Evolutionary conservation across 2,113 vertebrate species (phyloP).

Genomic region (Taxidea taxus): DNA sequence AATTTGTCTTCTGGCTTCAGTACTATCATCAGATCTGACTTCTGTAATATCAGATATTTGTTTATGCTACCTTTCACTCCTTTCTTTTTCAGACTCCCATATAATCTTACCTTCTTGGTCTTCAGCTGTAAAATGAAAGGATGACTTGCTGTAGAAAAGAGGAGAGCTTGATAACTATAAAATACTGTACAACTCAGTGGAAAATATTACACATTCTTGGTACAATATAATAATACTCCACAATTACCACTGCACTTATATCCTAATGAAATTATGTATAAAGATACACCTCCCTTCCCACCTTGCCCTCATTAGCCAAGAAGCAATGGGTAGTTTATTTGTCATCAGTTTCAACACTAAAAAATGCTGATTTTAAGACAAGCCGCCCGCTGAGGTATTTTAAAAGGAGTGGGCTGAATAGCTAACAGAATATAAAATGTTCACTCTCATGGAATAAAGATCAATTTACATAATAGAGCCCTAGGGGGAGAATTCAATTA

Average conservation of each 20-base stretch:
- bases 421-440: conserved; percentile 65
- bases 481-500: neutral
- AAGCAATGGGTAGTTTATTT: conserved; percentile 78
- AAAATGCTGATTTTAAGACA: conserved; percentile 70
- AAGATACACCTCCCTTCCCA: conserved; percentile 72
- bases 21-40: neutral
- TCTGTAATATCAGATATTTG: neutral
- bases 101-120: neutral
- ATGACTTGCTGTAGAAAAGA: neutral
- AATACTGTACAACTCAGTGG: neutral
- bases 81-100: neutral
- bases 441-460: conserved; percentile 62
- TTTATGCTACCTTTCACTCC: neutral
- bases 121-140: neutral
- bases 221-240: conserved; percentile 60
- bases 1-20: neutral
- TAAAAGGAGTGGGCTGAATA: conserved; percentile 72
- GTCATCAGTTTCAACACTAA: conserved; percentile 71
- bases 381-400: conserved; percentile 77
- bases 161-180: neutral
- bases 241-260: conserved; percentile 39
- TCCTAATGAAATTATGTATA: conserved; percentile 47
- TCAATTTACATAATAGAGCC: neutral
- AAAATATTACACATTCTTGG: conserved; percentile 14
- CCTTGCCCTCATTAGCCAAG: conserved; percentile 80